Evolutionary conservation across 2,888 invertebrate genomes (phyloP), one percentile per base, ranked within the genome.

Genomic region (Erynnis tages): DNA sequence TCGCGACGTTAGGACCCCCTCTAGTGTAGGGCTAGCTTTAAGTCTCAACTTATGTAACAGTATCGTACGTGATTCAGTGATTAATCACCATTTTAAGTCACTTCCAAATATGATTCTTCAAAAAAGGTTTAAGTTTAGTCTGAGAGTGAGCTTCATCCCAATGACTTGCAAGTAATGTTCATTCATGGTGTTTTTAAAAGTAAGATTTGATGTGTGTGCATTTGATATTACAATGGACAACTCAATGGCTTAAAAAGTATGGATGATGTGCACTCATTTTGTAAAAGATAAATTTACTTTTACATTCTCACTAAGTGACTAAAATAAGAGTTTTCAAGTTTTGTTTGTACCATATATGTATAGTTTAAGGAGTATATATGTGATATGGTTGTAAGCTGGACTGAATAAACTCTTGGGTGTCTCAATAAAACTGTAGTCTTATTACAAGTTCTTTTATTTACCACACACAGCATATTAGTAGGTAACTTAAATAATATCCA

Each of bases 1-100:
- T 85, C 82, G 11, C 73, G 84, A 63, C 82, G 84, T 66, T 89
- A 81, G 71, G 27, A 17, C 2, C 19, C 2, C 8, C 11, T 7
- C 34, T 8, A 32, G 48, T 40, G 4, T 50, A 44, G 2, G 5
- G 5, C n/a, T 43, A 52, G 19, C 21, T 41, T 11, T 50, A 43
- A 50, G 27, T 29, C 14, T 16, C 16, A 17, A 10, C 3, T 1
- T 30, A 6, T 13, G 16, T 16, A 16, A n/a, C 21, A 13, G 11
- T 8, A 13, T 13, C 11, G n/a, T 17, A 8, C 38, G 5, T 17
- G 17, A n/a, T 41, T 5, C 16, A 34, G 34, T 34, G 13, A 16
- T n/a, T 7, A 34, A 34, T 16, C 16, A 16, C 6, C 14, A 8
- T 16, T 34, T 34, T 2, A 34, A 16, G 7, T 1, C 8, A 8